Percentiles rank a stretch among this genome's conserved stretches.
phyloP scores from a whole-genome alignment of 2,888 invertebrate species.

The Branchipolynoe longqiensis region DNA sequence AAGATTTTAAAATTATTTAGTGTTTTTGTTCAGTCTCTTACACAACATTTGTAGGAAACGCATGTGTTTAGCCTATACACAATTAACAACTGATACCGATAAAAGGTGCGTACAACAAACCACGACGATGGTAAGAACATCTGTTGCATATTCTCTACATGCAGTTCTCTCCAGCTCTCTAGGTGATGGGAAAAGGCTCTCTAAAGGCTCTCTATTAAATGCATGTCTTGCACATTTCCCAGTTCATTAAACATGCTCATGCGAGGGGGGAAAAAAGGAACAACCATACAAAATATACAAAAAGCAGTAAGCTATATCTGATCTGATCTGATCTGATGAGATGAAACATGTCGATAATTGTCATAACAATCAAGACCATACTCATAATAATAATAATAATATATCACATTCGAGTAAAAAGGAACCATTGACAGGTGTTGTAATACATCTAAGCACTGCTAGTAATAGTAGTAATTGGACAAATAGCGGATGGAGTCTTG shows the following conservation, averaged over 20 bases:
- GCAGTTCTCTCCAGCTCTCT: constrained; percentile 21
- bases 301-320: constrained; percentile 42
- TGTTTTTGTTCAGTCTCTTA: too few species aligned
- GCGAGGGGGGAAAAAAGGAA: constrained; percentile 9
- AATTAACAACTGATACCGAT: not conserved
- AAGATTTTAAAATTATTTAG: too few species aligned
- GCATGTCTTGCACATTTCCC: constrained; percentile 4
- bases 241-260: not conserved
- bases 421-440: not conserved
- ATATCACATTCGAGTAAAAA: constrained; percentile 42
- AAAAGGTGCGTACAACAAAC: constrained; percentile 3
- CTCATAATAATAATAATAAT: constrained; percentile 22
- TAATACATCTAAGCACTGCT: constrained; percentile 38
- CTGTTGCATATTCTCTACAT: not conserved
- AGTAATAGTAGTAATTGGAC: not conserved
- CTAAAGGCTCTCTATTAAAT: too few species aligned
- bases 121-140: constrained; percentile 12
- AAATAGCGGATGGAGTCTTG: constrained; percentile 24
- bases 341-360: constrained; percentile 31
- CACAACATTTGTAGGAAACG: too few species aligned
- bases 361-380: constrained; percentile 29
- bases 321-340: too few species aligned
- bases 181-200: constrained; percentile 4
- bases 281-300: constrained; percentile 46
- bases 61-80: too few species aligned